Evolutionary conservation across 2,113 vertebrate genomes (phyloP), one percentile per base, ranked within the genome.

Genomic region (Atractosteus spatula): DNA sequence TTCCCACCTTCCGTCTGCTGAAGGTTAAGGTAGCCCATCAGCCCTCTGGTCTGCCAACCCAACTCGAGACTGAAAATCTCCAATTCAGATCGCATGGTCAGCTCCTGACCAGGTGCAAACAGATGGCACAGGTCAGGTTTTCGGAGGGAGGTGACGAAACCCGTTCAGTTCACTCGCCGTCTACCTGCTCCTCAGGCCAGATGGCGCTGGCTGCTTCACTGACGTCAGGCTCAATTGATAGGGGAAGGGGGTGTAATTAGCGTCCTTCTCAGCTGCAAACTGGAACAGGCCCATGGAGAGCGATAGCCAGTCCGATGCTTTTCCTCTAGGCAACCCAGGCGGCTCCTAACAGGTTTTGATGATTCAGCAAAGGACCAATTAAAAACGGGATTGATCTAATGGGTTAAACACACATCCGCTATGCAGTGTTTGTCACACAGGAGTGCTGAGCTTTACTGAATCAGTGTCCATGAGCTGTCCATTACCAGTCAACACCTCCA

Each of bases 121-220:
- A 29, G 29, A 29, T 29, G 29, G 29, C 29, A 29, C 29, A 1
- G 29, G 29, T 29, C 57, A 13, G 14, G 57, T n/a, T 16, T 59
- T 59, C 11, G 0, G 12, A n/a, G n/a, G 14, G 57, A 6, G 57
- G 5, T 59, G 7, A 65, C 7, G 41, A 11, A 41, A 62, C 14
- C 42, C n/a, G n/a, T 41, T 55, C 59, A 51, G 10, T 11, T 73
- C 12, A 51, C 16, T 41, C 42, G 65, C 75, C 29, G 76, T 68
- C 42, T n/a, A 2, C 78, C 76, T 45, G 63, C 78, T 63, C n/a
- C 62, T 57, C 69, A 79, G 74, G 87, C 77, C 89, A 89, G 89
- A 90, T 90, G 89, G 88, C 43, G 59, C 71, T 2, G 29, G 74
- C 72, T 41, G 12, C 44, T 51, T 59, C 2, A 64, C 68, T 78